Evolutionary conservation across 2,888 invertebrate species (phyloP).

Genomic region (Pelosia muscerda): DNA sequence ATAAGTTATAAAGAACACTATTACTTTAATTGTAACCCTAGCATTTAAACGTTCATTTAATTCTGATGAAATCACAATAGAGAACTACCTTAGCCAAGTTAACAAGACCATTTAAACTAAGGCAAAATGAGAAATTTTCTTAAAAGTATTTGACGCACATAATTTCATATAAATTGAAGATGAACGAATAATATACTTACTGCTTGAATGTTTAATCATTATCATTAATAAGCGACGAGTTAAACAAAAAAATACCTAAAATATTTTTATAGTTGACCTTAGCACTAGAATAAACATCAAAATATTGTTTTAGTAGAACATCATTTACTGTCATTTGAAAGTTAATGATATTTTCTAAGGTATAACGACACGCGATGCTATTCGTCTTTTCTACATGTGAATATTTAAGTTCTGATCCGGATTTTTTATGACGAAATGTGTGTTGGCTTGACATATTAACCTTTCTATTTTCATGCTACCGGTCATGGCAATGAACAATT

Average conservation of each 20-base stretch:
- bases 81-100: neutral
- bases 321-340: constrained; percentile 40
- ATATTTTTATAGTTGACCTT: neutral
- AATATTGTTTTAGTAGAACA: constrained; percentile 20
- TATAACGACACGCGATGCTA: constrained; percentile 9
- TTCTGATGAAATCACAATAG: neutral
- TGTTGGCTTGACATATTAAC: neutral
- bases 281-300: neutral
- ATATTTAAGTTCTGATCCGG: neutral
- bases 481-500: neutral
- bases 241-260: neutral
- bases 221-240: neutral
- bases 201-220: neutral
- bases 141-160: neutral
- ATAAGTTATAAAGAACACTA: neutral
- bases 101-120: constrained; percentile 1
- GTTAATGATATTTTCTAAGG: constrained; percentile 33
- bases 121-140: neutral
- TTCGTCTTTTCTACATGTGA: constrained; percentile 7
- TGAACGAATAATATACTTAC: neutral
- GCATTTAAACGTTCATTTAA: constrained; percentile 3
- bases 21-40: neutral
- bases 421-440: neutral
- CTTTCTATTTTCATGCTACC: too few species aligned
- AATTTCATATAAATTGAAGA: neutral